Evolutionary conservation across 1,140 invertebrate genomes (phyloP).

Genomic region (Cherax destructor): DNA sequence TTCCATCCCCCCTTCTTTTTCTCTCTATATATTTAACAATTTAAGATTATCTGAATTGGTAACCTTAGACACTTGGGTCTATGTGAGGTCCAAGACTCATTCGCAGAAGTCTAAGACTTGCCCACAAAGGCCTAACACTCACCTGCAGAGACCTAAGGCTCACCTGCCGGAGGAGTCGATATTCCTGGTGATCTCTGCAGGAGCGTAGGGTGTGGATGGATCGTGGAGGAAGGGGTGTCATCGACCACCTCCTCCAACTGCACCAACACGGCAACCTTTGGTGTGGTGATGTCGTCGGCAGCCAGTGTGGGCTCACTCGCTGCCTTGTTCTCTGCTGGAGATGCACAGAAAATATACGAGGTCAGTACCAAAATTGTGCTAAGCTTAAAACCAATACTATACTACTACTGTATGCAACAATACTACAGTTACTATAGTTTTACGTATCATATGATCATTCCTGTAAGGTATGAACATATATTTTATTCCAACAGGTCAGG

Average conservation of each 20-base stretch:
- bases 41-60: too few species aligned
- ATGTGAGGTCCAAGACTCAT: too few species aligned
- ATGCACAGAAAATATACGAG: neutral
- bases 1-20: too few species aligned
- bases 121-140: too few species aligned
- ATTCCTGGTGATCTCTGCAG: conserved; percentile 74
- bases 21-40: too few species aligned
- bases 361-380: too few species aligned
- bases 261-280: conserved; percentile 79
- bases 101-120: too few species aligned
- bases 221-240: conserved; percentile 81
- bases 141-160: conserved; percentile 1
- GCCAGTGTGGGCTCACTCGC: conserved; percentile 50
- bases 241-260: conserved; percentile 83
- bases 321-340: conserved; percentile 55
- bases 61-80: too few species aligned
- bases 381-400: neutral
- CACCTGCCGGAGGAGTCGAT: conserved; percentile 74
- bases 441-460: too few species aligned
- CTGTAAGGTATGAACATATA: too few species aligned
- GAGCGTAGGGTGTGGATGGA: conserved; percentile 76
- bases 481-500: too few species aligned
- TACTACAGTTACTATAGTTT: neutral
- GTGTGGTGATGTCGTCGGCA: conserved; percentile 6
- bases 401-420: neutral